A percentile compares a stretch with the other conserved stretches of the same genome.
These are phyloP conservation scores for Aphodius sticticus DNA, from an alignment of 2,888 invertebrate species.

Conservation along the genomic window DNA sequence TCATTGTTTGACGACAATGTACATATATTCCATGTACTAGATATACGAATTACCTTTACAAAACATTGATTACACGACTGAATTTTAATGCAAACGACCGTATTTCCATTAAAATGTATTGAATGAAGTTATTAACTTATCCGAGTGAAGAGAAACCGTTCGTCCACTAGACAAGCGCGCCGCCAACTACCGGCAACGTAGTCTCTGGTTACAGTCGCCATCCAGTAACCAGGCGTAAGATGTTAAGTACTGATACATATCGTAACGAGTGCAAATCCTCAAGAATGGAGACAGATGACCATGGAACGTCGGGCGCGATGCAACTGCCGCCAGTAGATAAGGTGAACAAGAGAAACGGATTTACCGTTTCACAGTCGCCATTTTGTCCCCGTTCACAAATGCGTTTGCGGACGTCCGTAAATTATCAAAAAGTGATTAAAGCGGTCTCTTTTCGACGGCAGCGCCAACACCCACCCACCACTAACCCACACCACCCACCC, in stretches of 20 bases:
- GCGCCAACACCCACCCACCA: not conserved
- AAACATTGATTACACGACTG: not conserved
- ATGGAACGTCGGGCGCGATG: conserved; percentile 14
- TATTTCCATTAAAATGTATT: not conserved
- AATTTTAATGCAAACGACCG: not conserved
- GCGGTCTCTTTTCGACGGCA: not conserved
- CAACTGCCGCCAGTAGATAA: conserved; percentile 37
- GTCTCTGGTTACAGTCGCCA: conserved; percentile 16
- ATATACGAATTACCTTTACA: too few species aligned
- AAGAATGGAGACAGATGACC: conserved; percentile 38
- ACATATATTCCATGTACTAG: not conserved
- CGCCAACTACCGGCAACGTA: conserved; percentile 13
- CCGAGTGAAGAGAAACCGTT: not conserved
- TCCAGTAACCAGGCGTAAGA: conserved; percentile 19
- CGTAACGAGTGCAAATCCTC: conserved; percentile 32
- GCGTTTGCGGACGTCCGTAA: conserved; percentile 22
- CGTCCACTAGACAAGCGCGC: conserved; percentile 7
- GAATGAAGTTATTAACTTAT: not conserved
- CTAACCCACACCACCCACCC: not conserved
- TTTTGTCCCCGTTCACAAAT: conserved; percentile 8
- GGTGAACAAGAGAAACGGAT: conserved; percentile 27
- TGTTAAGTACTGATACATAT: conserved; percentile 31
- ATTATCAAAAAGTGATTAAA: conserved; percentile 37
- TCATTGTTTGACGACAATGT: not conserved
- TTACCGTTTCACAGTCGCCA: conserved; percentile 19